phyloP scores from a whole-genome alignment of 2,113 vertebrate species.

The Pseudopodoces humilis region DNA sequence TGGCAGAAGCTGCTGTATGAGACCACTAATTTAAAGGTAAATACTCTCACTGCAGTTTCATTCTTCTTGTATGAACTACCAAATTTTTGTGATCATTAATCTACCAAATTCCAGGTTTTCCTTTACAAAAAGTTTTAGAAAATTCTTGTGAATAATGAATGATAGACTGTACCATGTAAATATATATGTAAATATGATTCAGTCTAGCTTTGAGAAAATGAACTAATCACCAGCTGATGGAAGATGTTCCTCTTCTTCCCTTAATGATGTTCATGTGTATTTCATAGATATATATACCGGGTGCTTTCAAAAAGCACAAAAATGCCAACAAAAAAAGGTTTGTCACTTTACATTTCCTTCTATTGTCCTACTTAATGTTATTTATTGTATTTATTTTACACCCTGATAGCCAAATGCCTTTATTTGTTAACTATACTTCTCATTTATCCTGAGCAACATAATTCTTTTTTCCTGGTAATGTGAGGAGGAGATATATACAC shows the following conservation, averaged over 20 bases:
- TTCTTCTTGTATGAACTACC: not conserved
- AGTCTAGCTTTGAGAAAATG: not conserved
- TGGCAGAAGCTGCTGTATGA: not conserved
- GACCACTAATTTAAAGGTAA: not conserved
- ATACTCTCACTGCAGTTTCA: not conserved
- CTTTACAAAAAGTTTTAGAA: not conserved
- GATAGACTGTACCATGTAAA: not conserved
- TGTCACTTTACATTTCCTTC: not conserved
- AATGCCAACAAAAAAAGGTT: not conserved
- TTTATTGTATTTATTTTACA: not conserved
- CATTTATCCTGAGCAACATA: not conserved
- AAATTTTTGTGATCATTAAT: not conserved
- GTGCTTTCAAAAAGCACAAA: not conserved
- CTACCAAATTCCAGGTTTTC: not conserved
- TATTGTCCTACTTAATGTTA: not conserved
- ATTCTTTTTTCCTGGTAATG: not conserved
- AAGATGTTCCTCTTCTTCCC: not conserved
- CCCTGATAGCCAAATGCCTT: not conserved
- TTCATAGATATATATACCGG: not conserved
- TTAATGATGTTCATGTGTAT: not conserved
- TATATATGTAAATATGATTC: not conserved
- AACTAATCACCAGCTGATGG: not conserved
- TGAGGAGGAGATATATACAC: not conserved
- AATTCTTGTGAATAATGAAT: not conserved
- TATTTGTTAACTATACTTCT: not conserved